Base-by-base conservation (phyloP, 2,113 vertebrate genomes). In the Chaetodon trifascialis region DNA sequence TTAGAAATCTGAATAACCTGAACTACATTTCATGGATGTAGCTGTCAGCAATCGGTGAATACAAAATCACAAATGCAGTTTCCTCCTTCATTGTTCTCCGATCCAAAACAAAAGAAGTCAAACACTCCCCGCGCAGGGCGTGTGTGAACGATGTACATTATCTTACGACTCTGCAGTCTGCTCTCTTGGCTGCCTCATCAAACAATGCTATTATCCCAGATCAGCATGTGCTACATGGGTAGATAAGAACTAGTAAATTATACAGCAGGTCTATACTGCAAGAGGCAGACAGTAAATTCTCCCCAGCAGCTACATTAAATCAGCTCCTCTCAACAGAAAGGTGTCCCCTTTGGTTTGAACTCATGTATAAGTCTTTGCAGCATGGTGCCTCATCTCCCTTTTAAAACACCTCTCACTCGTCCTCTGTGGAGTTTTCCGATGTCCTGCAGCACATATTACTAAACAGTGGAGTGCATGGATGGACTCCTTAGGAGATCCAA, bases 231-330 rank as follows among this genome's bases (percentile, higher is more conserved):
- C 76, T 76, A 86, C 89, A 82, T 63, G 79, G 52, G 72, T 16
- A 80, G 90, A 91, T 91, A 90, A 92, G 83, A 79, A 65, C 75
- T 52, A 25, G 55, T 83, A 87, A 91, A 91, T 94, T 90, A 90
- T 86, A 91, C 83, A 82, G 80, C 80, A 52, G 81, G 79, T 80
- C 84, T 56, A 85, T 79, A 81, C 55, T 55, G 80, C 81, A 54
- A 76, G 52, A 75, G 71, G 62, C 76, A 58, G 60, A 79, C 82
- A 68, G 79, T 91, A 51, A 80, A 87, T 88, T 87, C 71, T 83
- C 78, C 47, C 66, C 78, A 65, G 80, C 79, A 77, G 74, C 84
- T 66, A 42, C 83, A 85, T 89, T 91, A 89, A 92, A 86, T 90
- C 76, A 69, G 79, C 68, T 63, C 52, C 62, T 75, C 84, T 88